Evolutionary conservation across 1,140 invertebrate genomes (phyloP), one percentile per base, ranked within the genome.

Genomic region (Drosophila subpulchrella): DNA sequence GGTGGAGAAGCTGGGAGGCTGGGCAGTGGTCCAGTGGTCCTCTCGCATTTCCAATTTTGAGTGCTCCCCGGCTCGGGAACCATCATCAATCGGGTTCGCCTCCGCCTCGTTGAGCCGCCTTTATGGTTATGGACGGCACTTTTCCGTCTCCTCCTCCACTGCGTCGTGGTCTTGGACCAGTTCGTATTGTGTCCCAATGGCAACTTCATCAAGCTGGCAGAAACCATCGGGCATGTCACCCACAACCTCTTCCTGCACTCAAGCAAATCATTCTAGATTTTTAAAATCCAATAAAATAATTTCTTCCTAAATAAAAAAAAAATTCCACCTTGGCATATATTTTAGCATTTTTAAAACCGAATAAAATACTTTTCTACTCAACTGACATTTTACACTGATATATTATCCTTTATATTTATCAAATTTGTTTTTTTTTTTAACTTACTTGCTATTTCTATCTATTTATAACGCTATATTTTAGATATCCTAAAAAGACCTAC

Each of bases 171-270:
- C 50, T 59, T 72, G 38, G 15, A 17, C 48, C 63, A 39, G 78
- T 79, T 56, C 74, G 75, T 88, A 88, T 88, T 86, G 83, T 86
- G 79, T 79, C 76, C 63, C 79, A 73, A 78, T 67, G 79, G 83
- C 72, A 86, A 88, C 79, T 88, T 83, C 83, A 88, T 88, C 83
- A 88, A 85, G 65, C 47, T 17, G 39, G 44, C 66, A 27, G 32
- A 8, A 47, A 32, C 59, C 47, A 32, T 51, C 42, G 48, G 54
- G 55, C 15, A 59, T 56, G 42, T 20, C 67, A 39, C 48, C 32
- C 30, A 36, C n/a, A 53, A 53, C 30, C 30, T 53, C 8, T 41
- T 42, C 12, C 6, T 66, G 63, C 65, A 68, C 65, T 66, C 17
- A 0, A 51, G 56, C 30, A 11, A 30, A 74, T 20, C 10, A 5